Percentiles rank a stretch among this genome's conserved stretches.
Evolutionary conservation across 2,888 invertebrate species (phyloP).

Genomic region (Lumbricus terrestris): DNA sequence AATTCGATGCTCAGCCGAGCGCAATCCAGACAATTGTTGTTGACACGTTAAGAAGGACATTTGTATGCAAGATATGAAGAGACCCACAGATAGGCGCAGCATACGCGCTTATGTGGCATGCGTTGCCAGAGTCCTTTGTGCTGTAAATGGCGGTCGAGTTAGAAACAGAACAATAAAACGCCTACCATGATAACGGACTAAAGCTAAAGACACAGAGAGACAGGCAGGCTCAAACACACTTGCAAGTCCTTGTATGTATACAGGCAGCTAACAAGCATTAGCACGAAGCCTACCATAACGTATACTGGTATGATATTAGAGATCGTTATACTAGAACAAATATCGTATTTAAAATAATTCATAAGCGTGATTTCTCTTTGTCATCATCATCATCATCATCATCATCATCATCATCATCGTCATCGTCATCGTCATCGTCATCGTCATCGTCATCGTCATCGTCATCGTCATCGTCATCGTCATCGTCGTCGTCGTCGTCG

Average conservation of each 20-base stretch:
- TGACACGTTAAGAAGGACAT: neutral
- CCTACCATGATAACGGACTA: neutral
- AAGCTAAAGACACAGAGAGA: neutral
- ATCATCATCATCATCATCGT: conserved; percentile 9
- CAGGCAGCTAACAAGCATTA: neutral
- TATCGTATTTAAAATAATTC: neutral
- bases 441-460: neutral
- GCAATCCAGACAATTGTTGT: neutral
- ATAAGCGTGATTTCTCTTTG: neutral
- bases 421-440: neutral
- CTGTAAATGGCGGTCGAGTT: neutral
- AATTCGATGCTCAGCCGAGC: neutral
- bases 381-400: conserved; percentile 5
- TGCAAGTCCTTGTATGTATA: neutral
- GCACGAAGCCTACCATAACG: no score
- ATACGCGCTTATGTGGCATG: neutral
- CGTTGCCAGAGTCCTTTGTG: neutral
- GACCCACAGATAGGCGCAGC: neutral
- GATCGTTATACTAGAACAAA: neutral
- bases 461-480: conserved; percentile 16
- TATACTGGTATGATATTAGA: neutral
- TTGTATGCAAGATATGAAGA: conserved; percentile 3
- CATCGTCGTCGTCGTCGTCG: conserved; percentile 6
- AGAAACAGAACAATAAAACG: neutral
- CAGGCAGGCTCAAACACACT: neutral